A percentile compares a stretch with the other conserved stretches of the same genome.
These are phyloP conservation scores for Pampusana beccarii DNA, from an alignment of 2,113 vertebrate species.

Conservation along the genomic window DNA sequence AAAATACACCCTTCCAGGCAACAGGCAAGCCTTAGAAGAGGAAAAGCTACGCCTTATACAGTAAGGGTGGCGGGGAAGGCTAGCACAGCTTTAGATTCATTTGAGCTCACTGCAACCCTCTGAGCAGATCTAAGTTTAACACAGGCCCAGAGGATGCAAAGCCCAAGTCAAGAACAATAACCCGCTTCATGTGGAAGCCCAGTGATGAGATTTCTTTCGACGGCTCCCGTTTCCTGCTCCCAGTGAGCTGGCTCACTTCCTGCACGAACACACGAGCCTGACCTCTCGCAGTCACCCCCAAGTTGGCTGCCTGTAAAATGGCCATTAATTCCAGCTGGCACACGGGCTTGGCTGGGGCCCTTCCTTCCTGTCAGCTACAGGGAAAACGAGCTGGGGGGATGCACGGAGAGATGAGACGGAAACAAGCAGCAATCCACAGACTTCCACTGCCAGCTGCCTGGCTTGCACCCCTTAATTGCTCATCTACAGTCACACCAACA, in stretches of 20 bases:
- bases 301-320: not conserved
- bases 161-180: not conserved
- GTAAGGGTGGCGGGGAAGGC: not conserved
- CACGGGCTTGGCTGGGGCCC: not conserved
- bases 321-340: slow-evolving; percentile 5
- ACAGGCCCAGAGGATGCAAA: not conserved
- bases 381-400: not conserved
- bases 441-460: not conserved
- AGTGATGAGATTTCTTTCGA: not conserved
- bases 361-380: not conserved
- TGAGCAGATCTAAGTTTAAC: not conserved
- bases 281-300: not conserved
- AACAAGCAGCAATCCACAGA: not conserved
- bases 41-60: not conserved
- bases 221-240: slow-evolving; percentile 4
- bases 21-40: not conserved
- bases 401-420: not conserved
- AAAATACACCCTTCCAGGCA: not conserved
- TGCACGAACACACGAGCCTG: not conserved
- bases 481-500: not conserved
- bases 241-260: not conserved
- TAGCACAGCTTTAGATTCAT: not conserved
- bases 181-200: not conserved
- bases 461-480: not conserved
- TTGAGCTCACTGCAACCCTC: not conserved